These are phyloP conservation scores for Chondrilla cf. caribensis DNA, from an alignment of 37 sponge, comb jelly and placozoan species.

Conservation along the genomic window DNA sequence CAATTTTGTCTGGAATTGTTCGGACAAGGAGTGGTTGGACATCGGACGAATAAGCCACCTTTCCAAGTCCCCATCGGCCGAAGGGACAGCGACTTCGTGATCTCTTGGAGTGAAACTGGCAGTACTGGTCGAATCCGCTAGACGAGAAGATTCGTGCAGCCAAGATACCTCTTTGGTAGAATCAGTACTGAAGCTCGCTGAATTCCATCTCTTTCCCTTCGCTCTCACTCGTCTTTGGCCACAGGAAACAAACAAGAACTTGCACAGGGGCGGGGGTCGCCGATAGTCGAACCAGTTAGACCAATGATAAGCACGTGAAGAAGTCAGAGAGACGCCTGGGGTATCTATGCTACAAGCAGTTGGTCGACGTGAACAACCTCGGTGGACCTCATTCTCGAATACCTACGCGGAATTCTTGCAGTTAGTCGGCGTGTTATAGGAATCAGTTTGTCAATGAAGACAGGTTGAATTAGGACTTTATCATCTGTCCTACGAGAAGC, in stretches of 20 bases:
- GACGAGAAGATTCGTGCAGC: background rate
- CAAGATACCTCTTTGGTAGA: background rate
- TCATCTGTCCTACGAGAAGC: too few species aligned
- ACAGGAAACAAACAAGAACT: too few species aligned
- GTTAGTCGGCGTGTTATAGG: background rate
- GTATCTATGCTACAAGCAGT: slow-evolving; percentile 17
- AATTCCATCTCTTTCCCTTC: background rate
- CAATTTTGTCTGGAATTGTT: background rate
- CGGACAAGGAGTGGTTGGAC: background rate
- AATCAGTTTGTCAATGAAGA: too few species aligned
- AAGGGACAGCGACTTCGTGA: slow-evolving; percentile 3
- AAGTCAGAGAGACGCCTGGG: background rate
- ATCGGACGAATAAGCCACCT: slow-evolving; percentile 1
- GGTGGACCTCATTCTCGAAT: background rate
- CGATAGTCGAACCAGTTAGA: too few species aligned
- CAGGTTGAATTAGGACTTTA: too few species aligned
- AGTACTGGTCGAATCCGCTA: background rate
- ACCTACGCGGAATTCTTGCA: slow-evolving; percentile 55
- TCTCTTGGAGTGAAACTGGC: background rate
- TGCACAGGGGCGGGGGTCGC: too few species aligned
- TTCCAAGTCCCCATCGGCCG: background rate
- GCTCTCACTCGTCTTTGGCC: too few species aligned
- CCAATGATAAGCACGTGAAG: too few species aligned
- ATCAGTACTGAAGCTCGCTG: background rate
- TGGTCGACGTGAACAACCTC: background rate